phyloP scores from a whole-genome alignment of 1,140 invertebrate genomes.

The Drosophila lowei region DNA sequence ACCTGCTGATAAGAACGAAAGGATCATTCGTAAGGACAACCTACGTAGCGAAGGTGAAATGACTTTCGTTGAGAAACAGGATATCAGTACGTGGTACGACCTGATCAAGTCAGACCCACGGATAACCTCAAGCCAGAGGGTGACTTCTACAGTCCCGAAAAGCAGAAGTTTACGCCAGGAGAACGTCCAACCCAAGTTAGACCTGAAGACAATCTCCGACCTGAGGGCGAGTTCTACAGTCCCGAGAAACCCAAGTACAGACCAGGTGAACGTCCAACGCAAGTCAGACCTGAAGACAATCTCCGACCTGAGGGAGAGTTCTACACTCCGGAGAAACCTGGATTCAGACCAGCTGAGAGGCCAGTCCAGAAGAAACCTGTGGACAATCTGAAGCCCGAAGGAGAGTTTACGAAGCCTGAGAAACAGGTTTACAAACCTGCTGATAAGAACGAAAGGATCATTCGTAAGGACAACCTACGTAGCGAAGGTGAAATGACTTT shows the following conservation, averaged over 20 bases:
- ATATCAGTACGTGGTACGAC: constrained; percentile 84
- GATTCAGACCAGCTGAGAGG: constrained; percentile 82
- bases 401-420: constrained; percentile 80
- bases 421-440: constrained; percentile 66
- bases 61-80: constrained; percentile 83
- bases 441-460: constrained; percentile 78
- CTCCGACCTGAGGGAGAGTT: constrained; percentile 86
- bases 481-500: constrained; percentile 84
- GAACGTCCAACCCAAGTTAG: constrained; percentile 85
- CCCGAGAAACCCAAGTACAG: constrained; percentile 84
- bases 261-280: constrained; percentile 83
- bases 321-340: constrained; percentile 44
- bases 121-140: constrained; percentile 87
- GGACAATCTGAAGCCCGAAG: constrained; percentile 85
- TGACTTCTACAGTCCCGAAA: constrained; percentile 84
- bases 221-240: constrained; percentile 84
- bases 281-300: constrained; percentile 84
- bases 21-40: constrained; percentile 85
- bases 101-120: constrained; percentile 84
- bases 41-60: constrained; percentile 84
- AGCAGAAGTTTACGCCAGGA: constrained; percentile 74
- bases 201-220: constrained; percentile 85
- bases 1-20: constrained; percentile 85
- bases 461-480: constrained; percentile 84
- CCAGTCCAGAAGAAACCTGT: constrained; percentile 74